Conservation (phyloP, 2,797 vertebrate genomes). For the Periophthalmus magnuspinnatus region DNA sequence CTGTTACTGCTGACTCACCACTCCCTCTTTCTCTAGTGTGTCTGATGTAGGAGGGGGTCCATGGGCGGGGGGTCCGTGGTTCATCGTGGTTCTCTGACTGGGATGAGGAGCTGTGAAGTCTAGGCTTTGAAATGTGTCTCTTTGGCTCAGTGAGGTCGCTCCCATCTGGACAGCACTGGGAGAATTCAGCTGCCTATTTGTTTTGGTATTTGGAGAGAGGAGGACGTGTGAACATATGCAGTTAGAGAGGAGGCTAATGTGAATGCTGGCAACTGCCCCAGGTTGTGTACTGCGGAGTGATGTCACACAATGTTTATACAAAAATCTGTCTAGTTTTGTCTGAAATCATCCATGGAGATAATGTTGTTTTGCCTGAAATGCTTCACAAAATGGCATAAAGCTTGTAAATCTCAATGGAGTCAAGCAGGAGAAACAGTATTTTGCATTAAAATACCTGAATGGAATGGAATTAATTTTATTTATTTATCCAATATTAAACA, state of each 20-base stretch:
- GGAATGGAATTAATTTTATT: too few relatives aligned
- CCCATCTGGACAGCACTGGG: conserved; percentile 55
- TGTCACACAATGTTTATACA: conserved; percentile 10
- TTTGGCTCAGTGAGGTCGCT: conserved; percentile 44
- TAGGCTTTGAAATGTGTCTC: conserved; percentile 41
- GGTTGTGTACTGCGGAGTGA: conserved; percentile 14
- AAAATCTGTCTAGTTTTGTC: neutral
- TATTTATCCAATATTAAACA: too few relatives aligned
- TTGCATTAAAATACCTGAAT: too few relatives aligned
- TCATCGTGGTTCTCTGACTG: conserved; percentile 48
- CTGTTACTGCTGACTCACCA: conserved; percentile 61
- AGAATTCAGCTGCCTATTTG: conserved; percentile 36
- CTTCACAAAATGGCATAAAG: too few relatives aligned
- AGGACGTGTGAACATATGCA: conserved; percentile 48
- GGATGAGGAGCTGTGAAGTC: conserved; percentile 32
- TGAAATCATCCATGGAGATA: too few relatives aligned
- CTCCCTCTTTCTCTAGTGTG: conserved; percentile 39
- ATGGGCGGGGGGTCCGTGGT: conserved; percentile 48
- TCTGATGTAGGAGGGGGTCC: conserved; percentile 57
- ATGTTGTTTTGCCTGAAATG: too few relatives aligned
- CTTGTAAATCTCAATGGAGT: too few relatives aligned
- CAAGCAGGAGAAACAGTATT: too few relatives aligned
- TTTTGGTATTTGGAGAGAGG: conserved; percentile 45
- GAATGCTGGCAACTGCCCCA: conserved; percentile 43
- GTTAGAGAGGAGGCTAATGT: conserved; percentile 29